phyloP scores from a whole-genome alignment of 1,140 invertebrate species.

The Acromyrmex echinatior region DNA sequence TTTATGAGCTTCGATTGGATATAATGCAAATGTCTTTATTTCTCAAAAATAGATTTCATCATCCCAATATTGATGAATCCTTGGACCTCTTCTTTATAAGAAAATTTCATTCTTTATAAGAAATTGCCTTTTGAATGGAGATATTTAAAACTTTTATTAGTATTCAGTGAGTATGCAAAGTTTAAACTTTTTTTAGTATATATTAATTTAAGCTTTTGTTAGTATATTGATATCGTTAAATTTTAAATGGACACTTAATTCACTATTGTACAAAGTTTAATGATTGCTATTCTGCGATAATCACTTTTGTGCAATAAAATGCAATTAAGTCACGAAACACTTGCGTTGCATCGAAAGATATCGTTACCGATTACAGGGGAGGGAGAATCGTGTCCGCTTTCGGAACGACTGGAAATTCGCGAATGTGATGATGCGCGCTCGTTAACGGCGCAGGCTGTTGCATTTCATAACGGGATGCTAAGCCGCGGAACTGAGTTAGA shows the following conservation, averaged over 20 bases:
- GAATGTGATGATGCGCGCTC: constrained; percentile 25
- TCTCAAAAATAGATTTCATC: background rate
- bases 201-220: background rate
- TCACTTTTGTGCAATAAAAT: background rate
- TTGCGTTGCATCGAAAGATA: background rate
- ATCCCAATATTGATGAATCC: background rate
- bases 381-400: constrained; percentile 23
- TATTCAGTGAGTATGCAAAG: background rate
- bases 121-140: background rate
- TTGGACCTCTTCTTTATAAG: background rate
- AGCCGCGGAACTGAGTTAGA: constrained; percentile 37
- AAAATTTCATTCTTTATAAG: background rate
- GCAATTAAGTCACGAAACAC: background rate
- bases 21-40: background rate
- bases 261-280: constrained; percentile 4
- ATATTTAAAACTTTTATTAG: background rate
- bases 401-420: constrained; percentile 35
- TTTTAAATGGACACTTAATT: constrained; percentile 4
- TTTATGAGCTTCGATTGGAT: background rate
- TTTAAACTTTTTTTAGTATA: background rate
- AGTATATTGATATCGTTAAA: background rate
- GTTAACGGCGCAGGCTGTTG: constrained; percentile 20
- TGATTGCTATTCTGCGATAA: background rate
- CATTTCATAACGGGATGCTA: constrained; percentile 57
- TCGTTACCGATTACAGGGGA: background rate